Evolutionary conservation across 2,797 vertebrate species (phyloP).

Genomic region (Odontamblyopus lacepedii): DNA sequence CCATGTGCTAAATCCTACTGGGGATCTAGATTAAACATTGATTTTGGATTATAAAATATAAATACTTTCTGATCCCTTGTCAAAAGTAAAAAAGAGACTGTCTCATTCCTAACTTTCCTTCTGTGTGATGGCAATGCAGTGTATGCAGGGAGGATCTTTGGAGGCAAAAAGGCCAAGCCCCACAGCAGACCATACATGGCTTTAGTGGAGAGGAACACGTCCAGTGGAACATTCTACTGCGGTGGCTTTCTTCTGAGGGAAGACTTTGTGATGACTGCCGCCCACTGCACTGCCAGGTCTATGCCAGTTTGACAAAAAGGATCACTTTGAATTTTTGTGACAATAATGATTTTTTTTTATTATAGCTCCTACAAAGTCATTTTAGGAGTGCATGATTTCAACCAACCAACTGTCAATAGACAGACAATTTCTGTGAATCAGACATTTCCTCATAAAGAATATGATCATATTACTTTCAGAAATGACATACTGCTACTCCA

Average conservation of each 20-base stretch:
- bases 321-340: background rate
- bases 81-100: background rate
- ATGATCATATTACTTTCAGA: fast-evolving
- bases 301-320: background rate
- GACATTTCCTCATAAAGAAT: conserved; percentile 14
- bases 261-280: conserved; percentile 70
- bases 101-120: background rate
- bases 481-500: conserved; percentile 70
- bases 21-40: too few species aligned
- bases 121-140: conserved; percentile 1
- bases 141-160: conserved; percentile 36
- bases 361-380: conserved; percentile 19
- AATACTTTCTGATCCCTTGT: background rate
- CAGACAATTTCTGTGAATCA: background rate
- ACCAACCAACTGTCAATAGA: fast-evolving
- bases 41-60: too few species aligned
- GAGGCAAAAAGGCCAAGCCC: conserved; percentile 22
- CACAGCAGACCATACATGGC: conserved; percentile 68
- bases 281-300: conserved; percentile 55
- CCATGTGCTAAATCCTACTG: too few species aligned
- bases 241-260: conserved; percentile 63
- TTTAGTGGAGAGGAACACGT: fast-evolving
- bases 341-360: background rate
- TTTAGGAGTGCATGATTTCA: conserved; percentile 34
- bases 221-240: fast-evolving